These are phyloP conservation scores for Heliconius congener DNA, from an alignment of 1,140 invertebrate genomes.

Conservation along the genomic window DNA sequence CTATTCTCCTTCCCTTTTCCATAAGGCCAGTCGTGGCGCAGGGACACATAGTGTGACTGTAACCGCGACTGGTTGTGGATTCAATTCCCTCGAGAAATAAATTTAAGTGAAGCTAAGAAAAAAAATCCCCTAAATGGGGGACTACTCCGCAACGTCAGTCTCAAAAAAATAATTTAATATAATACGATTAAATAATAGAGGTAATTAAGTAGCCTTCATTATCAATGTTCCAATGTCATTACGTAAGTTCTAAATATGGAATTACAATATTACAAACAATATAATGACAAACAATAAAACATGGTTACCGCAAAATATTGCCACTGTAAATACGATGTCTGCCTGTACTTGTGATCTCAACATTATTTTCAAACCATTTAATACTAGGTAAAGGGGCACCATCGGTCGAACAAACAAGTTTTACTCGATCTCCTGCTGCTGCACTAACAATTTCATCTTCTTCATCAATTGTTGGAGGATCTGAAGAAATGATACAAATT, in stretches of 20 bases:
- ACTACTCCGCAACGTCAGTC: no score
- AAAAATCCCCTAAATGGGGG: no score
- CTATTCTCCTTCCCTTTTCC: no score
- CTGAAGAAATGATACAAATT: background rate
- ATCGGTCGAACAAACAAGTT: constrained; percentile 16
- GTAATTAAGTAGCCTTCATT: background rate
- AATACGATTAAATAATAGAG: no score
- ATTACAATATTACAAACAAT: background rate
- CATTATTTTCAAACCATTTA: constrained; percentile 42
- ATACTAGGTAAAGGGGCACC: constrained; percentile 45
- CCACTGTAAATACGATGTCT: constrained; percentile 42
- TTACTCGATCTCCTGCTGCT: background rate
- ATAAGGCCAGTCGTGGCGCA: no score
- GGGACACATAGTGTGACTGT: no score
- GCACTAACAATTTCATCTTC: background rate
- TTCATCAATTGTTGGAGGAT: background rate
- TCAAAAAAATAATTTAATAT: background rate
- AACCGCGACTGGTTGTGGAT: no score
- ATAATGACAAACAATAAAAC: background rate
- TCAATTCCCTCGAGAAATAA: no score
- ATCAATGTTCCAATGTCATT: background rate
- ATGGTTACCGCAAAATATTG: constrained; percentile 44
- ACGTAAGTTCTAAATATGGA: background rate
- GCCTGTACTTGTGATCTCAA: constrained; percentile 23
- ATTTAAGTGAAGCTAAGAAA: no score